Evolutionary conservation across 2,113 vertebrate genomes (phyloP).

Genomic region (Ramphastos sulfuratus): DNA sequence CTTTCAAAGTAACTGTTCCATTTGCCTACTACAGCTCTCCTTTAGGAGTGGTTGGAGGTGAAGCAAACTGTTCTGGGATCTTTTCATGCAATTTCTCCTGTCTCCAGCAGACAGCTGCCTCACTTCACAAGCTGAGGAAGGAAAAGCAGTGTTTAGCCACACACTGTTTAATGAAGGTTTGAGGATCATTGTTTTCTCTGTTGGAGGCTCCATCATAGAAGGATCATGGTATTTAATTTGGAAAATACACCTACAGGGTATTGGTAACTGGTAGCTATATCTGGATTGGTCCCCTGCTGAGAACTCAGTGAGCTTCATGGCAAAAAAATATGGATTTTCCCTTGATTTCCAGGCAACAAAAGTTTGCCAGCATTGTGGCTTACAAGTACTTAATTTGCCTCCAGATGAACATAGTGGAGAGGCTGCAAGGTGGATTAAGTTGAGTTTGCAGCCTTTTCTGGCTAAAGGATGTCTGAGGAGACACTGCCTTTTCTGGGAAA

Average conservation of each 20-base stretch:
- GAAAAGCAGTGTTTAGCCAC: neutral
- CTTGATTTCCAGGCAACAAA: neutral
- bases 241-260: neutral
- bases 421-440: neutral
- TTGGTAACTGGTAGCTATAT: neutral
- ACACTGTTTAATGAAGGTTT: neutral
- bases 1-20: neutral
- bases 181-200: neutral
- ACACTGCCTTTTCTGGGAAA: neutral
- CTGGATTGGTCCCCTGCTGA: neutral
- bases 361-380: neutral
- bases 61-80: neutral
- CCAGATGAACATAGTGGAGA: neutral
- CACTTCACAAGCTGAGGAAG: neutral
- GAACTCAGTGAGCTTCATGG: neutral
- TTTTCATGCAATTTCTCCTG: neutral
- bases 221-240: neutral
- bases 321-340: neutral
- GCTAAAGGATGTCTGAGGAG: neutral
- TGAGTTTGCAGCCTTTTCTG: neutral
- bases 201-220: neutral
- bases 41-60: neutral
- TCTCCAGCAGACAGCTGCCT: neutral
- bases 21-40: neutral
- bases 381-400: neutral